These are phyloP conservation scores for Nasonia oneida DNA, from an alignment of 2,888 invertebrate genomes.

Conservation along the genomic window DNA sequence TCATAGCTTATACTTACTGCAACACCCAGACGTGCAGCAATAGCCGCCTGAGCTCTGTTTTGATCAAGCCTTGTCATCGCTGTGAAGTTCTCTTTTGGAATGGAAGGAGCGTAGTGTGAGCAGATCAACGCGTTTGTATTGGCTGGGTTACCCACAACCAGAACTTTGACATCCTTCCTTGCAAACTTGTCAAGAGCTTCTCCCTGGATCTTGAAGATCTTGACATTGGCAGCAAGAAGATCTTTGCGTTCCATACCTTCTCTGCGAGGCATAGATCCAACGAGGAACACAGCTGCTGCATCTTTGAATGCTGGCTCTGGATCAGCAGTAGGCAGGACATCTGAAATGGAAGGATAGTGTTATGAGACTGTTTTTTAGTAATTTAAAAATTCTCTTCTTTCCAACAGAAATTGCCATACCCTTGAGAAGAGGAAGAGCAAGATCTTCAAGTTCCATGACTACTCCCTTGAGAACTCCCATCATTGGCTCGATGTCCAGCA, in stretches of 20 bases:
- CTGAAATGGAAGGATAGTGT: slow-evolving; percentile 74
- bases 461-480: slow-evolving; percentile 98
- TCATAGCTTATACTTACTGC: slow-evolving; percentile 66
- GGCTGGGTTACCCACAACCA: slow-evolving; percentile 99
- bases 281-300: slow-evolving; percentile 96
- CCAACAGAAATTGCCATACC: slow-evolving; percentile 77
- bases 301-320: slow-evolving; percentile 96
- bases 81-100: slow-evolving; percentile 97
- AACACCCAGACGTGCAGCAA: slow-evolving; percentile 85
- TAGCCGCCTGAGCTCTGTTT: slow-evolving; percentile 96
- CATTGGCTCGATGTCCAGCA: slow-evolving; percentile 97
- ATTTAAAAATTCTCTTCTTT: not conserved
- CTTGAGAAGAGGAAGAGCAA: slow-evolving; percentile 93
- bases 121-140: slow-evolving; percentile 99
- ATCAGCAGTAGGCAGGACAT: slow-evolving; percentile 92
- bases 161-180: slow-evolving; percentile 94
- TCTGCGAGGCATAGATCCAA: slow-evolving; percentile 98
- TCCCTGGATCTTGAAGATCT: slow-evolving; percentile 98
- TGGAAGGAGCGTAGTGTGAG: slow-evolving; percentile 96
- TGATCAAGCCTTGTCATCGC: slow-evolving; percentile 99
- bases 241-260: slow-evolving; percentile 99
- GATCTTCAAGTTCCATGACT: slow-evolving; percentile 98
- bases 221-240: slow-evolving; percentile 97
- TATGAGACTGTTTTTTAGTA: not conserved
- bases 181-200: slow-evolving; percentile 94